Conservation (phyloP, 2,888 invertebrate species). For the Drosophila koepferae region DNA sequence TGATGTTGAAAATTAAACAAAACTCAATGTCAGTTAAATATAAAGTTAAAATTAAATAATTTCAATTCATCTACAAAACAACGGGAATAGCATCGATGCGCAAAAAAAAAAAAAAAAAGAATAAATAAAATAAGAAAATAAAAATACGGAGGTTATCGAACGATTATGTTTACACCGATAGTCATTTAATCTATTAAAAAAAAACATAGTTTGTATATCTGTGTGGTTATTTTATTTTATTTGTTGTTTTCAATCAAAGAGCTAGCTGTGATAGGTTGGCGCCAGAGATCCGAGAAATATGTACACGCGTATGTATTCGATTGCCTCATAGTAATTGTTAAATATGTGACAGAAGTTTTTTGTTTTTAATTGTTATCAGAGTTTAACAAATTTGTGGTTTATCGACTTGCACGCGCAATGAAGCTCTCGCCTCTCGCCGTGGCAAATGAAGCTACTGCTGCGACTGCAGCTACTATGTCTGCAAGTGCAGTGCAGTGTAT, state of each 20-base stretch:
- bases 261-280: conserved; percentile 2
- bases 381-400: conserved; percentile 18
- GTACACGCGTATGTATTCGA: conserved; percentile 17
- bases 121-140: background rate
- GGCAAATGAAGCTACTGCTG: conserved; percentile 7
- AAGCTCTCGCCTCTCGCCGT: conserved; percentile 20
- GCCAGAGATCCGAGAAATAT: conserved; percentile 5
- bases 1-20: background rate
- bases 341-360: conserved; percentile 17
- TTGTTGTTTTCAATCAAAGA: background rate
- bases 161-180: background rate
- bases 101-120: background rate
- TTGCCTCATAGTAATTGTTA: conserved; percentile 4
- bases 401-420: conserved; percentile 33
- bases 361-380: conserved; percentile 28
- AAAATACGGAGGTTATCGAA: background rate
- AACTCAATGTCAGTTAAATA: background rate
- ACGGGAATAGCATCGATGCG: background rate
- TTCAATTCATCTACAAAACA: background rate
- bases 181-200: background rate
- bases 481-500: conserved; percentile 15
- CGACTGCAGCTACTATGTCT: conserved; percentile 4
- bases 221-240: background rate
- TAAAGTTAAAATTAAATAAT: background rate
- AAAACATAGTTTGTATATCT: too few relatives aligned